phyloP scores from a whole-genome alignment of 2,888 invertebrate genomes.

The Cryptus viduatorius region DNA sequence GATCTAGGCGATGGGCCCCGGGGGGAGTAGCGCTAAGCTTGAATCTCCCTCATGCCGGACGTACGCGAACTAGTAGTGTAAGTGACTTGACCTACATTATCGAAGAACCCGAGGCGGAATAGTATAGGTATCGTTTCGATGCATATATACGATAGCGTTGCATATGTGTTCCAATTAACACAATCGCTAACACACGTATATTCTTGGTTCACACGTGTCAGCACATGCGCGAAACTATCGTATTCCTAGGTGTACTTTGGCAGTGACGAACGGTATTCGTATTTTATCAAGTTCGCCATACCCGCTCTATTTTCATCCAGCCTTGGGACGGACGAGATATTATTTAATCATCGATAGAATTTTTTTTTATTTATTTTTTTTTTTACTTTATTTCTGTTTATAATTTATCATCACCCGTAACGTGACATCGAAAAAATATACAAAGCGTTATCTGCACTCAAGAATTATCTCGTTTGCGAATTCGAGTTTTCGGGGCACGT shows the following conservation, averaged over 20 bases:
- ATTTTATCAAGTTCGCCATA: constrained; percentile 23
- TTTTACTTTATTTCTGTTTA: neutral
- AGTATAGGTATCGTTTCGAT: constrained; percentile 24
- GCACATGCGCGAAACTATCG: constrained; percentile 8
- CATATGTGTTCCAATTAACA: neutral
- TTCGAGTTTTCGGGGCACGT: neutral
- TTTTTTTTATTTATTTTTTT: neutral
- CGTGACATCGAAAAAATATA: neutral
- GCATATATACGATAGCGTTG: neutral
- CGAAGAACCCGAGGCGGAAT: constrained; percentile 66
- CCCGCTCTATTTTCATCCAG: neutral
- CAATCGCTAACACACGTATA: neutral
- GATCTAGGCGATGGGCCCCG: neutral
- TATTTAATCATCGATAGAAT: neutral
- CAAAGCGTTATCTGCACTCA: neutral
- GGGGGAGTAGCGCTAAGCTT: constrained; percentile 4
- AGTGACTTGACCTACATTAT: constrained; percentile 79
- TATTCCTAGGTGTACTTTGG: constrained; percentile 8
- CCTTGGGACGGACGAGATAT: neutral
- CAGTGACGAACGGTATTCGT: constrained; percentile 2
- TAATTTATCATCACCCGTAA: neutral
- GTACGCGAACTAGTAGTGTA: constrained; percentile 68
- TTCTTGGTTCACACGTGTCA: constrained; percentile 38
- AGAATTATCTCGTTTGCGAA: constrained; percentile 3
- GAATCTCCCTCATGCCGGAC: constrained; percentile 39